Conservation (phyloP, 1,140 invertebrate genomes). For the Euura saliciscinereae region DNA sequence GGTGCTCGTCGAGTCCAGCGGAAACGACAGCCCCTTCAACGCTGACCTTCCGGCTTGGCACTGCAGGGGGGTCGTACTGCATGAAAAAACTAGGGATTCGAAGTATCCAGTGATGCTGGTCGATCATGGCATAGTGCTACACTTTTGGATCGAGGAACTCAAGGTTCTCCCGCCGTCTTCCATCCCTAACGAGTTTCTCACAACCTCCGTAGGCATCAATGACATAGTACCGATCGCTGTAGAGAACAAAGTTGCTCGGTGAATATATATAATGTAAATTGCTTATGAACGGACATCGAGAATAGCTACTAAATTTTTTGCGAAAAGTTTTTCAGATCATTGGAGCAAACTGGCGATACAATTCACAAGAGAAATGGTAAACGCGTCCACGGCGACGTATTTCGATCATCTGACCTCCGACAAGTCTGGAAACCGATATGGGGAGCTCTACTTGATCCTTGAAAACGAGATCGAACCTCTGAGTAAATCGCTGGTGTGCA, state of each 20-base stretch:
- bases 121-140: constrained; percentile 41
- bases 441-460: constrained; percentile 44
- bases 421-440: constrained; percentile 31
- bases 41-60: constrained; percentile 36
- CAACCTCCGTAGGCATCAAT: constrained; percentile 36
- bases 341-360: constrained; percentile 36
- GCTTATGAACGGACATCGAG: constrained; percentile 10
- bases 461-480: constrained; percentile 34
- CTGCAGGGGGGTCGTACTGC: constrained; percentile 37
- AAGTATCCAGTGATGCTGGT: constrained; percentile 41
- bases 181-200: constrained; percentile 35
- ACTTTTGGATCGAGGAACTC: constrained; percentile 33
- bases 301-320: not conserved
- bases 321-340: constrained; percentile 25
- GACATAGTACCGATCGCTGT: constrained; percentile 36
- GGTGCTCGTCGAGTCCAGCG: constrained; percentile 24
- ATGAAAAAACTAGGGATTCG: constrained; percentile 10
- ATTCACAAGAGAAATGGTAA: constrained; percentile 37
- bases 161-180: constrained; percentile 21
- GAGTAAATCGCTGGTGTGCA: constrained; percentile 33
- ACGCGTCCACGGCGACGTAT: constrained; percentile 29
- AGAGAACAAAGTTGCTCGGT: constrained; percentile 6
- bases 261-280: constrained; percentile 17
- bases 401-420: constrained; percentile 36
- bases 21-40: constrained; percentile 20